These are phyloP conservation scores for Omphaloscelis lunosa DNA, from an alignment of 2,888 invertebrate genomes.

Conservation along the genomic window DNA sequence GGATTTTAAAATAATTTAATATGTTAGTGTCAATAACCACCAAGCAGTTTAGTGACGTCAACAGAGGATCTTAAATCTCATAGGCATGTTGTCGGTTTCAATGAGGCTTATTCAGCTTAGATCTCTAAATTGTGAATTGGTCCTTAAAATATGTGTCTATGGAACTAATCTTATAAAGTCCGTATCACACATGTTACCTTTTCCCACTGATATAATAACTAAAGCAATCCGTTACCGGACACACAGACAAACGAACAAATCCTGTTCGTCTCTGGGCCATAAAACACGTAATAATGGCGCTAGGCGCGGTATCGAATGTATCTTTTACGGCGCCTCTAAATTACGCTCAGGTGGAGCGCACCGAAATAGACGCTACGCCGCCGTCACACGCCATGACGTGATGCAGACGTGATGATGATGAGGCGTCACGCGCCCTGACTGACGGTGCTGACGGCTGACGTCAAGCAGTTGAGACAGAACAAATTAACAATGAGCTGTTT, in stretches of 20 bases:
- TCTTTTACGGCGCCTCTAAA: constrained; percentile 46
- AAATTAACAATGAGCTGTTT: neutral
- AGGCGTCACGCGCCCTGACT: neutral
- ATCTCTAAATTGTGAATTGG: neutral
- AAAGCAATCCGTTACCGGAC: constrained; percentile 7
- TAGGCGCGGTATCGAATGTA: constrained; percentile 26
- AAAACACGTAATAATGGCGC: constrained; percentile 40
- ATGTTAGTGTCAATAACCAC: constrained; percentile 7
- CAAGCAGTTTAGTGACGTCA: constrained; percentile 4
- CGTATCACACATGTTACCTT: neutral
- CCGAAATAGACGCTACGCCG: constrained; percentile 22
- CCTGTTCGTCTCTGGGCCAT: constrained; percentile 7
- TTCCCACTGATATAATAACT: neutral
- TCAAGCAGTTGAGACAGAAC: neutral
- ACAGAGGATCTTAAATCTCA: neutral
- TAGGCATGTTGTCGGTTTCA: neutral
- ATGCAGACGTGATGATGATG: neutral
- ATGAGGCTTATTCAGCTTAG: neutral
- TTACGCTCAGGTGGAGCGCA: constrained; percentile 39
- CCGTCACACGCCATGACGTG: constrained; percentile 1
- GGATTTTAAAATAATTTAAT: constrained; percentile 17
- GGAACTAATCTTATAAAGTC: neutral
- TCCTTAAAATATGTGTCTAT: neutral
- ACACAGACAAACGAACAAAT: constrained; percentile 12
- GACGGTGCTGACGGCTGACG: neutral